Evolutionary conservation across 2,113 vertebrate genomes (phyloP), one percentile per base, ranked within the genome.

Genomic region (Brachirus orientalis): DNA sequence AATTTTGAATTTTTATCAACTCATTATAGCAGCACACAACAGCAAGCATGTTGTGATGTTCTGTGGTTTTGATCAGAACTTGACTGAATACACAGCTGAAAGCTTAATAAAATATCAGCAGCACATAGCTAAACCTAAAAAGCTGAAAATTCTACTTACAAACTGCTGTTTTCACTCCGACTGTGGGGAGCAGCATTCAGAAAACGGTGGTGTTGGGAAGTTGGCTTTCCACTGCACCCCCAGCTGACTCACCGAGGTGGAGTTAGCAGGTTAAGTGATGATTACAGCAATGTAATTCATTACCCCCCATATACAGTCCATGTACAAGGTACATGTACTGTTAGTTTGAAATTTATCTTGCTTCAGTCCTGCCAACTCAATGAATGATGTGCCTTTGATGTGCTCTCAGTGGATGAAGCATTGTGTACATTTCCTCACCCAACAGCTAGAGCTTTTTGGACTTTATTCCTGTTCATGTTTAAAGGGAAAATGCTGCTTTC

Each of bases 401-500:
- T n/a, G n/a, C n/a, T n/a, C n/a, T n/a, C n/a, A n/a, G n/a, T n/a
- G n/a, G n/a, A n/a, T n/a, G n/a, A n/a, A n/a, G n/a, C n/a, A 8
- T 33, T 5, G 37, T 48, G 35, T 37, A 11, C 46, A 11, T 10
- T 14, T 63, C 40, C n/a, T 50, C 17, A 52, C 8, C 45, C 19
- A 2, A 7, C 11, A 38, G 45, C 36, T 18, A 17, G 1, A 46
- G 19, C 13, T 1, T 10, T 71, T 47, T 47, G 44, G 22, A 51
- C 45, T 0, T 19, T 5, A 10, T 69, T 77, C 55, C 56, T 37
- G n/a, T 35, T 63, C 53, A 33, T 48, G 41, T 48, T 46, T 51
- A 2, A 70, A 20, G 35, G 69, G 69, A 61, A 74, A 61, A n/a
- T n/a, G n/a, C n/a, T n/a, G n/a, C n/a, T n/a, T 56, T 6, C 45